phyloP scores from a whole-genome alignment of 2,113 vertebrate species.

The Melanotaenia duboulayi region DNA sequence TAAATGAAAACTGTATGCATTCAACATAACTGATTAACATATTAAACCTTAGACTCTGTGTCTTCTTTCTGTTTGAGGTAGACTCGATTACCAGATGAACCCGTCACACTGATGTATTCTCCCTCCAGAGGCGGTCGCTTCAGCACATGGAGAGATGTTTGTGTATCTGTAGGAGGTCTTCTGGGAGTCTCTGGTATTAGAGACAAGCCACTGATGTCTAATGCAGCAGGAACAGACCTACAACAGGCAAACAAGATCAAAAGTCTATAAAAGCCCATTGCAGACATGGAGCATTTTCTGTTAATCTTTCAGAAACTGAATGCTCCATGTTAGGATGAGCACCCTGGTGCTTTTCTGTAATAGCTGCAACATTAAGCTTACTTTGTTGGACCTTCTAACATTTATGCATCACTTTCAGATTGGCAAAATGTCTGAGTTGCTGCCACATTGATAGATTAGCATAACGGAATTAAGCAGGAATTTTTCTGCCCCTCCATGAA shows the following conservation, averaged over 20 bases:
- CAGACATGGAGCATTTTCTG: background rate
- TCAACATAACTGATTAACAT: background rate
- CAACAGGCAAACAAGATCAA: conserved; percentile 15
- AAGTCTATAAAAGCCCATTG: background rate
- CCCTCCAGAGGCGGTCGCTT: conserved; percentile 88
- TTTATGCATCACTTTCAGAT: no score
- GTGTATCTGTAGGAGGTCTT: conserved; percentile 6
- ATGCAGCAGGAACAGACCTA: conserved; percentile 42
- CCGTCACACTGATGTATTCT: conserved; percentile 92
- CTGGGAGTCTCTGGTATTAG: conserved; percentile 57
- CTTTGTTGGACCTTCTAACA: no score
- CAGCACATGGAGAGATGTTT: conserved; percentile 68
- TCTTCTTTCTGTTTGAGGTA: conserved; percentile 87
- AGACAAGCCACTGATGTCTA: conserved; percentile 80
- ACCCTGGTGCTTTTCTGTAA: background rate
- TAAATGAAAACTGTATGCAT: background rate
- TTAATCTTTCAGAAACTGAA: background rate
- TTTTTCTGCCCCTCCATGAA: background rate
- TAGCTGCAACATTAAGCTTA: background rate
- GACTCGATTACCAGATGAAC: conserved; percentile 85
- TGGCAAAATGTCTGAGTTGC: background rate
- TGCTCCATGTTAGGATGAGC: no score
- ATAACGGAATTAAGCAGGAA: background rate
- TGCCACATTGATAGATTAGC: background rate
- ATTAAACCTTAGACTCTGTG: conserved; percentile 57